A percentile compares a stretch with the other conserved stretches of the same genome.
Conservation (phyloP, 2,113 vertebrate genomes). For the Orycteropus afer region DNA sequence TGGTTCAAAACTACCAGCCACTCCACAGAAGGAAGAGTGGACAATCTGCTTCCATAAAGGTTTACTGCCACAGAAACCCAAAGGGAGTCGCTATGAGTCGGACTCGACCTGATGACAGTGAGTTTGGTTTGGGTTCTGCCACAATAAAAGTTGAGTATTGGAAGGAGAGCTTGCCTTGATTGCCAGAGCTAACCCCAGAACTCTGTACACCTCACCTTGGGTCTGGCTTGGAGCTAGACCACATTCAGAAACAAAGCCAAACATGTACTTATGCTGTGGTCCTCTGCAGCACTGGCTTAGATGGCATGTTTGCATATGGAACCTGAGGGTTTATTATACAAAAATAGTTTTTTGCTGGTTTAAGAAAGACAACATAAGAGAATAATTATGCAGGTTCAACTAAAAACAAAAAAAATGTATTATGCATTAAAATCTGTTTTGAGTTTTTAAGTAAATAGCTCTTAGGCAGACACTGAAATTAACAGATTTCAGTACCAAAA, state of each 20-base stretch:
- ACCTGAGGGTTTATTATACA: not conserved
- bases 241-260: not conserved
- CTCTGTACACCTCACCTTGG: not conserved
- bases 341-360: conserved; percentile 40
- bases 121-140: too few relatives aligned
- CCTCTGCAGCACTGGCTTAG: not conserved
- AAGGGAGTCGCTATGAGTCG: too few relatives aligned
- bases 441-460: conserved; percentile 63
- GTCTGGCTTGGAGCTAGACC: not conserved
- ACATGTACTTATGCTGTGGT: not conserved
- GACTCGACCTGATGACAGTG: too few relatives aligned
- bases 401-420: conserved; percentile 62
- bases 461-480: conserved; percentile 56
- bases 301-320: not conserved
- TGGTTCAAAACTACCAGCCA: too few relatives aligned
- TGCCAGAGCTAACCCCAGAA: not conserved
- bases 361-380: conserved; percentile 43
- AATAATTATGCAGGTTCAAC: conserved; percentile 53
- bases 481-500: conserved; percentile 63
- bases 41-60: too few relatives aligned
- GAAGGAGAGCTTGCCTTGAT: not conserved
- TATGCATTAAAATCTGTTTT: conserved; percentile 72
- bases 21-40: too few relatives aligned
- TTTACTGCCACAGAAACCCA: too few relatives aligned
- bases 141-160: not conserved